A percentile compares a stretch with the other conserved stretches of the same genome.
Conservation (phyloP, 2,888 invertebrate species). For the Parasteatoda lunata region DNA sequence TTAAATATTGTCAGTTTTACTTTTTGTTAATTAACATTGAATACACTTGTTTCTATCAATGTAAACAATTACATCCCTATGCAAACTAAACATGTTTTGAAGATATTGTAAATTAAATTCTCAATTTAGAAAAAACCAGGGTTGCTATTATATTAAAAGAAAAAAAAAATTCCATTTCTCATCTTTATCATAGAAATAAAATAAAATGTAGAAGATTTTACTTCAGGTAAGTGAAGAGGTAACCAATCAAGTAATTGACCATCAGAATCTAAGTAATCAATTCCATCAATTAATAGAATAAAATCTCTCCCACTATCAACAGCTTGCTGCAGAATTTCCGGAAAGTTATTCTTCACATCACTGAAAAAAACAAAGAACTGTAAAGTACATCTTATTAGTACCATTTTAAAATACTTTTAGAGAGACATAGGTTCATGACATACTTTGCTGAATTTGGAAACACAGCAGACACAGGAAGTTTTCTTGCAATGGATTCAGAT, state of each 20-base stretch:
- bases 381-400: background rate
- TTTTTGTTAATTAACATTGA: too few relatives aligned
- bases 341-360: slow-evolving; percentile 47
- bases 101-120: too few relatives aligned
- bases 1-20: too few relatives aligned
- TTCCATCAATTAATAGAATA: slow-evolving; percentile 74
- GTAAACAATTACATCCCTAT: too few relatives aligned
- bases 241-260: slow-evolving; percentile 74
- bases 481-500: slow-evolving; percentile 26
- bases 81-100: too few relatives aligned
- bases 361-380: slow-evolving; percentile 15
- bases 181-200: background rate
- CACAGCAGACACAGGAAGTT: slow-evolving; percentile 12
- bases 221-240: slow-evolving; percentile 73
- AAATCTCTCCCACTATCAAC: slow-evolving; percentile 63
- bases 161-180: too few relatives aligned
- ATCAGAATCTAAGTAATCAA: slow-evolving; percentile 73
- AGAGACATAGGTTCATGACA: background rate
- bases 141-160: background rate
- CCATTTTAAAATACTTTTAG: background rate
- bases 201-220: slow-evolving; percentile 59
- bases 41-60: too few relatives aligned
- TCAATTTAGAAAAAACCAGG: background rate
- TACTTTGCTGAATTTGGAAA: slow-evolving; percentile 47
- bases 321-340: slow-evolving; percentile 60